phyloP scores from a whole-genome alignment of 1,140 invertebrate genomes.

The Plodia interpunctella region DNA sequence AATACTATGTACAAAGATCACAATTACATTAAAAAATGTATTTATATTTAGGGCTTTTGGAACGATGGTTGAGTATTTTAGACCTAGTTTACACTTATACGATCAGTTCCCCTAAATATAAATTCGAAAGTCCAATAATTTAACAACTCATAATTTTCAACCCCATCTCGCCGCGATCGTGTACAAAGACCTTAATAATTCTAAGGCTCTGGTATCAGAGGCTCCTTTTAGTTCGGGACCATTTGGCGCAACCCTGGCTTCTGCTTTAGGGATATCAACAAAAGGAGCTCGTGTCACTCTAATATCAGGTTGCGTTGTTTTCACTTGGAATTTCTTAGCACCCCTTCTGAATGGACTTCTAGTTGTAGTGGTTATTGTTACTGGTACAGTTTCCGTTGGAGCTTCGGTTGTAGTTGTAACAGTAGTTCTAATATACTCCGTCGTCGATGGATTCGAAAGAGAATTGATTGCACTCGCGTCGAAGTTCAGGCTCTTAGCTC shows the following conservation, averaged over 20 bases:
- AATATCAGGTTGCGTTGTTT: conserved; percentile 14
- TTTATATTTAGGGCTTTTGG: conserved; percentile 16
- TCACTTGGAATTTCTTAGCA: neutral
- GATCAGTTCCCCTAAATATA: conserved; percentile 37
- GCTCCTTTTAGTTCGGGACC: conserved; percentile 61
- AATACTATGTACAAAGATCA: conserved; percentile 20
- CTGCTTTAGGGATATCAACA: conserved; percentile 46
- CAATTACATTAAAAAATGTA: conserved; percentile 11
- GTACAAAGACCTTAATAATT: conserved; percentile 88
- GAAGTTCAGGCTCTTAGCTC: conserved; percentile 60
- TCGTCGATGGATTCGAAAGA: conserved; percentile 48
- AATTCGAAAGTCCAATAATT: conserved; percentile 30
- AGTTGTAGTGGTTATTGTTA: conserved; percentile 42
- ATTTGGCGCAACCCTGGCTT: conserved; percentile 66
- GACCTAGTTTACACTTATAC: neutral
- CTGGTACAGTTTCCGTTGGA: conserved; percentile 31
- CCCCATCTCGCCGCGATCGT: conserved; percentile 88
- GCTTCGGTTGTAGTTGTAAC: conserved; percentile 38
- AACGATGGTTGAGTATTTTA: neutral
- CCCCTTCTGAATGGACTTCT: conserved; percentile 37
- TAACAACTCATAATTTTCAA: conserved; percentile 27
- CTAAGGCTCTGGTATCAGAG: conserved; percentile 86
- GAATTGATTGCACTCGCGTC: conserved; percentile 56
- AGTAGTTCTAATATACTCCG: conserved; percentile 25
- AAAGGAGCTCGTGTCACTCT: conserved; percentile 40